Percentiles rank a stretch among this genome's conserved stretches.
Evolutionary conservation across 1,140 invertebrate genomes (phyloP).

Genomic region (Cotesia glomerata): DNA sequence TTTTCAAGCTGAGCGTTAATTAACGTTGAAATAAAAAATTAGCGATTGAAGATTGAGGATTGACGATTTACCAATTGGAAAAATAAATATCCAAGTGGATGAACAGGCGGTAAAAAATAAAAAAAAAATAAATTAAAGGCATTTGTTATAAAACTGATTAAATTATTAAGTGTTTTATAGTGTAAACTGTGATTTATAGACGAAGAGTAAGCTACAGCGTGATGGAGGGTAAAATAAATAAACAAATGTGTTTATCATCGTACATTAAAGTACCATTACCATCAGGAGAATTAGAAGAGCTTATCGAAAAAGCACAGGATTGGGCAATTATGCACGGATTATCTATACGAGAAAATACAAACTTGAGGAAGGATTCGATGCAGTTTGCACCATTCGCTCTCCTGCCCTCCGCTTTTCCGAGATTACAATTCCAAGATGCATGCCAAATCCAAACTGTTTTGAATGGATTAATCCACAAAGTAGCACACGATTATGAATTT

Average conservation of each 20-base stretch:
- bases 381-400: constrained; percentile 82
- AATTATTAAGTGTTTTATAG: background rate
- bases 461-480: constrained; percentile 85
- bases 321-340: constrained; percentile 83
- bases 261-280: constrained; percentile 14
- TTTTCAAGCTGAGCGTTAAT: too few relatives aligned
- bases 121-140: too few relatives aligned
- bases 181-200: background rate
- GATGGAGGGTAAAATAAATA: background rate
- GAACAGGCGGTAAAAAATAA: too few relatives aligned
- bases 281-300: constrained; percentile 64
- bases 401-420: constrained; percentile 82
- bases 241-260: background rate
- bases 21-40: too few relatives aligned
- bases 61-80: too few relatives aligned
- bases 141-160: too few relatives aligned
- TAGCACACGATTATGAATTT: constrained; percentile 84
- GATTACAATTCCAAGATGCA: constrained; percentile 77
- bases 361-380: constrained; percentile 72
- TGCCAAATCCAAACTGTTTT: constrained; percentile 75
- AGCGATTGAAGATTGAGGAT: too few relatives aligned
- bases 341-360: constrained; percentile 75
- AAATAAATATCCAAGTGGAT: too few relatives aligned
- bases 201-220: background rate
- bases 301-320: constrained; percentile 80